These are phyloP conservation scores for Protula sp. DNA, from an alignment of 2,888 invertebrate genomes.

Conservation along the genomic window DNA sequence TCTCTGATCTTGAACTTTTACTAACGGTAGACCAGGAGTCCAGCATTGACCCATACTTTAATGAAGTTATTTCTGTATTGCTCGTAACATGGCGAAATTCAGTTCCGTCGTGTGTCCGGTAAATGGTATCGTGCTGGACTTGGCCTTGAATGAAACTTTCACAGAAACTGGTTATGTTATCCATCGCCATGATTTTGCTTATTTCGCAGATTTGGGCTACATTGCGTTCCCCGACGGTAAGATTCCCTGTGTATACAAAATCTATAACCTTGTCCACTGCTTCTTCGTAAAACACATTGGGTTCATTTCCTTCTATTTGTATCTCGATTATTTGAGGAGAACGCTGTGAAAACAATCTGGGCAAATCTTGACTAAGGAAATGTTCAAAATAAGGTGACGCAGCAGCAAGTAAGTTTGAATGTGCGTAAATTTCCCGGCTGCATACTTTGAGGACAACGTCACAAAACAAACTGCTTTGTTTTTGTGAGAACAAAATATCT, in stretches of 20 bases:
- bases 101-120: no score
- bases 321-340: slow-evolving; percentile 48
- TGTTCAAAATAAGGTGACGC: slow-evolving; percentile 47
- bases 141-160: neutral
- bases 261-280: slow-evolving; percentile 44
- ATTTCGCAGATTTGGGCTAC: slow-evolving; percentile 40
- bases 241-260: slow-evolving; percentile 45
- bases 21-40: no score
- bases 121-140: no score
- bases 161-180: slow-evolving; percentile 29
- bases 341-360: slow-evolving; percentile 45
- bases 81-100: neutral
- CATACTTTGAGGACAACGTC: slow-evolving; percentile 47
- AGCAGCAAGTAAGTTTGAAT: slow-evolving; percentile 48
- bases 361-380: slow-evolving; percentile 40
- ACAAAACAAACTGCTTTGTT: slow-evolving; percentile 38
- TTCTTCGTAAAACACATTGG: slow-evolving; percentile 27
- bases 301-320: slow-evolving; percentile 55
- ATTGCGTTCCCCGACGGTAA: slow-evolving; percentile 28
- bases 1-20: no score
- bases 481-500: no score
- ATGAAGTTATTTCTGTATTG: slow-evolving; percentile 4
- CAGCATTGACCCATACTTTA: neutral
- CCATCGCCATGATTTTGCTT: slow-evolving; percentile 46
- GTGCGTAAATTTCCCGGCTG: slow-evolving; percentile 40